Evolutionary conservation across 2,888 invertebrate genomes (phyloP), one percentile per base, ranked within the genome.

Genomic region (Spisula solida): DNA sequence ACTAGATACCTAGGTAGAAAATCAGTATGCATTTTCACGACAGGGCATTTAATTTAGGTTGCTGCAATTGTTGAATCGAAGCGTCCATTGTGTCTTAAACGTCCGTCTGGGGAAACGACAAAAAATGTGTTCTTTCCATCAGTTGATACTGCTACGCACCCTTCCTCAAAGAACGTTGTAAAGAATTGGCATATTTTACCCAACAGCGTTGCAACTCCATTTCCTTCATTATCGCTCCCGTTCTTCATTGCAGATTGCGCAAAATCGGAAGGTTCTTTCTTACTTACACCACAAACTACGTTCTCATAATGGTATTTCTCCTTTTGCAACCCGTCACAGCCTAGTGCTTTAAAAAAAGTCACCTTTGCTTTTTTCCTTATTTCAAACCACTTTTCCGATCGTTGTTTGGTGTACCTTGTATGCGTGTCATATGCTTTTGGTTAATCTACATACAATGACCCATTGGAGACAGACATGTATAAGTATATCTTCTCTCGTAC

Each of bases 51-150:
- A 20, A 83, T 70, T 31, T 83, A 48, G 29, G 51, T n/a, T 18
- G 81, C 81, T 29, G 75, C n/a, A 20, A 16, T 66, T 16, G 88
- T 87, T 18, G 48, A 48, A 12, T 51, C 55, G 8, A 81, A 41
- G 29, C 29, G 55, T 60, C 14, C 51, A 34, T 81, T 51, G 25
- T n/a, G 10, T 34, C 87, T 29, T 31, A 92, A 12, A 70, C 87
- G 87, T 1, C 90, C 91, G 82, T 91, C 93, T 29, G 90, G 90
- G 14, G 90, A 90, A 0, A 93, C 88, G 5, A 93, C 86, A 78
- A 93, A 34, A 29, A 88, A 89, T 25, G 75, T n/a, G 10, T 29
- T 29, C 25, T 14, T 14, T 10, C 80, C 29, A 14, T 78, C 31
- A 8, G 5, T 47, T n/a, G 31, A 1, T 14, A 90, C 41, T 5